Evolutionary conservation across 1,140 invertebrate genomes (phyloP).

Genomic region (Calycopis cecrops): DNA sequence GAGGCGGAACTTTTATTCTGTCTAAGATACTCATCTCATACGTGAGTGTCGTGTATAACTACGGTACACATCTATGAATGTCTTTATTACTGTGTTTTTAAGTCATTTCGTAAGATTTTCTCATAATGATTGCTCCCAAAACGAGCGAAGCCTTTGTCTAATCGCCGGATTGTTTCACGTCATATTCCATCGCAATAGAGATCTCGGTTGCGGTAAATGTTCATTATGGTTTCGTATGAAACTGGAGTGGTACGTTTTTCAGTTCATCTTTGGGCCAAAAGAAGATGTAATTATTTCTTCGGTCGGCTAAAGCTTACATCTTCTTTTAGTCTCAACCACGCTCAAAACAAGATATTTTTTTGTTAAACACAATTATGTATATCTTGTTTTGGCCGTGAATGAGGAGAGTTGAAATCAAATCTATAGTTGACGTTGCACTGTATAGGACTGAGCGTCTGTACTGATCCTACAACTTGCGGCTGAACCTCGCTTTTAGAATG

Average conservation of each 20-base stretch:
- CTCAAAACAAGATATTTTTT: too few species aligned
- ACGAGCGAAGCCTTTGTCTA: slow-evolving; percentile 70
- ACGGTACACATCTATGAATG: slow-evolving; percentile 69
- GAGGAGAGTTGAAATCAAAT: too few species aligned
- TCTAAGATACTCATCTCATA: slow-evolving; percentile 65
- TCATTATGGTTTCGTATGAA: neutral
- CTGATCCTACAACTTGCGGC: too few species aligned
- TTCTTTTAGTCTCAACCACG: too few species aligned
- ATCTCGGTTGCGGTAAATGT: neutral
- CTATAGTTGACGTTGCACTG: too few species aligned
- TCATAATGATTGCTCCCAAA: slow-evolving; percentile 73
- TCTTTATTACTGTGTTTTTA: slow-evolving; percentile 70
- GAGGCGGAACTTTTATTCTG: slow-evolving; percentile 67
- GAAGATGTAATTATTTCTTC: too few species aligned
- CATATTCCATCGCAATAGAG: slow-evolving; percentile 25
- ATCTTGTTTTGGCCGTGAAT: too few species aligned
- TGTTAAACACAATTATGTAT: neutral
- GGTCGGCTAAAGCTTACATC: too few species aligned
- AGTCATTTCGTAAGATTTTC: slow-evolving; percentile 73
- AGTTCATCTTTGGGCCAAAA: too few species aligned
- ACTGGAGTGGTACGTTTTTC: neutral
- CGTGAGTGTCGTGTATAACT: slow-evolving; percentile 68
- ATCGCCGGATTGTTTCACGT: slow-evolving; percentile 54
- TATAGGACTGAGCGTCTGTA: too few species aligned
- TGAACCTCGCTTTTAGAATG: too few species aligned